A percentile compares a stretch with the other conserved stretches of the same genome.
These are phyloP conservation scores for Paralvinella palmiformis DNA, from an alignment of 1,140 invertebrate species.

Conservation along the genomic window DNA sequence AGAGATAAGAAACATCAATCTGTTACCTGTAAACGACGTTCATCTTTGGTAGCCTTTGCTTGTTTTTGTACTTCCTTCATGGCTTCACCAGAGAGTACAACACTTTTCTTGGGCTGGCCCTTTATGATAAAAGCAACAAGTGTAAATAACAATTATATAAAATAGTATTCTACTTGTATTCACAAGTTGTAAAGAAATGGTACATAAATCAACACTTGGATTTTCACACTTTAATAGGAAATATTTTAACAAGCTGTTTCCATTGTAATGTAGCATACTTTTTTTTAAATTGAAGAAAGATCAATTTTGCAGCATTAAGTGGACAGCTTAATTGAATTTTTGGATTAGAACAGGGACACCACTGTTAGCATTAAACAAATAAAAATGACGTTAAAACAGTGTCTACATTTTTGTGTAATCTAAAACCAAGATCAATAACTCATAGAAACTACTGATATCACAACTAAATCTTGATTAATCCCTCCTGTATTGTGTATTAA, in stretches of 20 bases:
- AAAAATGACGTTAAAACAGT: too few relatives aligned
- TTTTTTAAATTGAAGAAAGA: neutral
- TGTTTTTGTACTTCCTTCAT: slow-evolving; percentile 47
- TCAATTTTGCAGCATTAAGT: neutral
- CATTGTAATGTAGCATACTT: neutral
- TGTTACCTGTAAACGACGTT: slow-evolving; percentile 35
- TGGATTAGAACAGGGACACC: too few relatives aligned
- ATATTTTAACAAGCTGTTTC: neutral
- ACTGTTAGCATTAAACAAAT: too few relatives aligned
- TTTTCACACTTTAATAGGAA: neutral
- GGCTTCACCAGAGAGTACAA: slow-evolving; percentile 40
- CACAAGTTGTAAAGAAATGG: neutral
- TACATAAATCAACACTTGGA: neutral
- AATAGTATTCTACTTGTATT: neutral
- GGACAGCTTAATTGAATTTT: too few relatives aligned
- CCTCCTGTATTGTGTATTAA: too few relatives aligned
- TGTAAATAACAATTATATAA: neutral
- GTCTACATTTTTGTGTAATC: too few relatives aligned
- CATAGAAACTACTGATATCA: too few relatives aligned
- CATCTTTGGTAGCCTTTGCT: slow-evolving; percentile 41
- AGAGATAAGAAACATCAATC: neutral
- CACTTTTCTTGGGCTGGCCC: slow-evolving; percentile 29
- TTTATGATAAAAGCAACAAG: neutral
- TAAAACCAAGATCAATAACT: too few relatives aligned
- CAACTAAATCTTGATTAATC: too few relatives aligned